Percentiles rank a stretch among this genome's conserved stretches.
Evolutionary conservation across 2,888 invertebrate species (phyloP).

Genomic region (Nomada hirtipes): DNA sequence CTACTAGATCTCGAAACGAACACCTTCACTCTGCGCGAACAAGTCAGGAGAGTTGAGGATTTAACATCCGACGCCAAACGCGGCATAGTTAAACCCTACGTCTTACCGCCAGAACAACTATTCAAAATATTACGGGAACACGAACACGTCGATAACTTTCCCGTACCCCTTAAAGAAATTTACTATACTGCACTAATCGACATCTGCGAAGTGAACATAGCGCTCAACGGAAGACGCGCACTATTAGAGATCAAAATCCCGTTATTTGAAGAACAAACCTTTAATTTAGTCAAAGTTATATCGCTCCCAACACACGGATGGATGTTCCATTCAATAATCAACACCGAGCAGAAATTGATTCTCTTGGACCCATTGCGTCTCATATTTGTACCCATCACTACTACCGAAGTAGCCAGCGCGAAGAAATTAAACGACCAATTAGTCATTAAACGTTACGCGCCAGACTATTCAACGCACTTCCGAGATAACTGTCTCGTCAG

Average conservation of each 20-base stretch:
- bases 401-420: not conserved
- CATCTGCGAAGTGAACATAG: not conserved
- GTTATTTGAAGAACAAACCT: not conserved
- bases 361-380: conserved; percentile 10
- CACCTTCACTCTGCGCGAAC: too few species aligned
- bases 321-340: not conserved
- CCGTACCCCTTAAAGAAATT: too few species aligned
- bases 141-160: not conserved
- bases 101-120: not conserved
- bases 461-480: not conserved
- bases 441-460: not conserved
- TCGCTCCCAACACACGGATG: not conserved
- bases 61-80: not conserved
- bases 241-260: not conserved
- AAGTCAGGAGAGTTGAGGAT: not conserved
- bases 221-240: too few species aligned
- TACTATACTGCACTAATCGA: not conserved
- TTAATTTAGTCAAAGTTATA: not conserved
- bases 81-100: not conserved
- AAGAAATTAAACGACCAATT: not conserved
- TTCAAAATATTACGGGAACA: not conserved
- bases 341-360: not conserved
- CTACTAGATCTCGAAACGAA: not conserved
- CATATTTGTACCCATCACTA: not conserved
- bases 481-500: not conserved